A percentile compares a stretch with the other conserved stretches of the same genome.
Conservation (phyloP, 2,888 invertebrate genomes). For the Melanotus villosus region DNA sequence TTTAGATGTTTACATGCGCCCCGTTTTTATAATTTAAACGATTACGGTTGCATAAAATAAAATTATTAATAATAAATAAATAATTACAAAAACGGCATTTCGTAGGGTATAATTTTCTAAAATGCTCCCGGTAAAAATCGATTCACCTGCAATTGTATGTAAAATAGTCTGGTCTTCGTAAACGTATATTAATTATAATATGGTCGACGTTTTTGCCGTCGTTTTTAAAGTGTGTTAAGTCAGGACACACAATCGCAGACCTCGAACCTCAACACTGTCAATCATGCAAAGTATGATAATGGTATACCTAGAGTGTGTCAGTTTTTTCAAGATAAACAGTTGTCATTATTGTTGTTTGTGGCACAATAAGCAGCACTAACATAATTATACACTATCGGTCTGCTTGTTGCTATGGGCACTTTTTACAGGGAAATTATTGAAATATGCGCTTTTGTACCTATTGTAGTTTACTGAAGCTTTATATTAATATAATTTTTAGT, state of each 20-base stretch:
- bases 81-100: conserved; percentile 31
- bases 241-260: conserved; percentile 34
- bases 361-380: conserved; percentile 8
- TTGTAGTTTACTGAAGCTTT: too few species aligned
- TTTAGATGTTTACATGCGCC: conserved; percentile 46
- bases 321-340: conserved; percentile 36
- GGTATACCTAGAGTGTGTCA: conserved; percentile 14
- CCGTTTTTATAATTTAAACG: conserved; percentile 49
- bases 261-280: conserved; percentile 40
- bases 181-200: conserved; percentile 8
- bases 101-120: background rate
- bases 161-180: conserved; percentile 6
- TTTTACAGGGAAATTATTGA: too few species aligned
- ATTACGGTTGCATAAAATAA: conserved; percentile 43
- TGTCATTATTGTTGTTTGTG: conserved; percentile 13
- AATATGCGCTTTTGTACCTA: too few species aligned
- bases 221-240: conserved; percentile 39
- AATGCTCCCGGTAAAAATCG: conserved; percentile 5
- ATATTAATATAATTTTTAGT: too few species aligned
- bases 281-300: conserved; percentile 44
- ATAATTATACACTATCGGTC: conserved; percentile 24
- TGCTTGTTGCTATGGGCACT: background rate
- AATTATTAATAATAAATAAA: conserved; percentile 41
- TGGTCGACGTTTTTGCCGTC: background rate
- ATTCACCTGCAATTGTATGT: conserved; percentile 24